Evolutionary conservation across 2,888 invertebrate genomes (phyloP), one percentile per base, ranked within the genome.

Genomic region (Escarpia spicata): DNA sequence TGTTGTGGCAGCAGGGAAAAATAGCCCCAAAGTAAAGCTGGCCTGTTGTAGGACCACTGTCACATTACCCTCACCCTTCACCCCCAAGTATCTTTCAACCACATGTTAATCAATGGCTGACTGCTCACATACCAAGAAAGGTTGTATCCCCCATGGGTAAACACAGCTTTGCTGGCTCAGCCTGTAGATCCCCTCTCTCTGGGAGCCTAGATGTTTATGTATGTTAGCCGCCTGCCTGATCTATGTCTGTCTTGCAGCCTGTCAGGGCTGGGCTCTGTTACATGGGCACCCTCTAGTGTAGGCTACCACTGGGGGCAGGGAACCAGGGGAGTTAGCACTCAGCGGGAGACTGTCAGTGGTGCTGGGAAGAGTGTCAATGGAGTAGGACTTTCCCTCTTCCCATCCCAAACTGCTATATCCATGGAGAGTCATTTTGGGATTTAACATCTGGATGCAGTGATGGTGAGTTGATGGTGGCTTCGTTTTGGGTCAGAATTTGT

Each of bases 201-300:
- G 75, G 75, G 26, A 75, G n/a, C 26, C 19, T 3, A 26, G 75
- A 26, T 75, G 75, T 75, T 75, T 75, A 75, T 75, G 75, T 75
- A 75, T 26, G 75, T 75, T 52, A 75, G 75, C 75, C n/a, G 75
- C 75, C 75, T 75, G 75, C 75, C 75, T 75, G 75, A 75, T 75
- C 75, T 75, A 75, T 75, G 75, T 75, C 75, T 75, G 60, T 60
- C 60, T 60, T 60, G 60, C 52, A 52, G 60, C 60, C 60, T 60
- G 75, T 75, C 75, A 75, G 75, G 75, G 75, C n/a, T n/a, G 0
- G 75, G 75, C 75, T 75, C 75, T 26, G 75, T 75, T 75, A 75
- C 75, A n/a, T n/a, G 19, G 75, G 75, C 75, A 19, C 75, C 75
- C 75, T n/a, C 19, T 75, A 75, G 75, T 75, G 19, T 75, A n/a